Percentiles rank a stretch among this genome's conserved stretches.
Evolutionary conservation across 2,113 vertebrate genomes (phyloP).

Genomic region (Triplophysa rosa): DNA sequence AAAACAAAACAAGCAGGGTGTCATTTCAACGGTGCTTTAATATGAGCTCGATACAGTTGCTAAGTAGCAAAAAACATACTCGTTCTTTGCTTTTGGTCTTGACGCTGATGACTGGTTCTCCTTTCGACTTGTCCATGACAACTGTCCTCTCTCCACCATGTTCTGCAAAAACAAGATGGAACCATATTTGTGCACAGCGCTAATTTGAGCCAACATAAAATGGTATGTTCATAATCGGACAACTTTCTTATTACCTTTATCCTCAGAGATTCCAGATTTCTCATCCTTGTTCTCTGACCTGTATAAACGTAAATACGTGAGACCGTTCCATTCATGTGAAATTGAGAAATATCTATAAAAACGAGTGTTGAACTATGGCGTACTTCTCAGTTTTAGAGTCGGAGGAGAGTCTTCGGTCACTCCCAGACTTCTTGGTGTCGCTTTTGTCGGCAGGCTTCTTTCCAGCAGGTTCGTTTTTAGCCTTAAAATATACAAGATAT

Average conservation of each 20-base stretch:
- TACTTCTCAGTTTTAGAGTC: constrained; percentile 87
- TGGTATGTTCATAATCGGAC: no score
- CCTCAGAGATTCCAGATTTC: constrained; percentile 79
- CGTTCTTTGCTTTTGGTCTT: constrained; percentile 85
- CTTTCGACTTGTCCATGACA: constrained; percentile 96
- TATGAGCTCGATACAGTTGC: background rate
- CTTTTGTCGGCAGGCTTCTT: constrained; percentile 85
- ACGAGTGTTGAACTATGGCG: background rate
- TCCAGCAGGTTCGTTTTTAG: constrained; percentile 94
- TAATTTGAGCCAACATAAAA: no score
- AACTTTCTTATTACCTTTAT: constrained; percentile 70
- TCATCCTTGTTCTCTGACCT: constrained; percentile 82
- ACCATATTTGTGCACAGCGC: background rate
- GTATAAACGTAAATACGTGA: background rate
- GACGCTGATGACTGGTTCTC: constrained; percentile 95
- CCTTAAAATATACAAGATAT: constrained; percentile 67
- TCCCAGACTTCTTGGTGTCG: constrained; percentile 76
- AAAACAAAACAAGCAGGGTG: background rate
- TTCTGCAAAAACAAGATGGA: background rate
- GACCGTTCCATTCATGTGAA: background rate
- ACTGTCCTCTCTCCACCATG: constrained; percentile 84
- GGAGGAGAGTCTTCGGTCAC: constrained; percentile 77
- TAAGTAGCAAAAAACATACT: constrained; percentile 57
- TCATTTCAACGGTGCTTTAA: background rate
- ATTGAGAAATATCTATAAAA: background rate